These are phyloP conservation scores for Astropecten irregularis DNA, from an alignment of 53 echinoderm and acorn worm genomes.

Conservation along the genomic window DNA sequence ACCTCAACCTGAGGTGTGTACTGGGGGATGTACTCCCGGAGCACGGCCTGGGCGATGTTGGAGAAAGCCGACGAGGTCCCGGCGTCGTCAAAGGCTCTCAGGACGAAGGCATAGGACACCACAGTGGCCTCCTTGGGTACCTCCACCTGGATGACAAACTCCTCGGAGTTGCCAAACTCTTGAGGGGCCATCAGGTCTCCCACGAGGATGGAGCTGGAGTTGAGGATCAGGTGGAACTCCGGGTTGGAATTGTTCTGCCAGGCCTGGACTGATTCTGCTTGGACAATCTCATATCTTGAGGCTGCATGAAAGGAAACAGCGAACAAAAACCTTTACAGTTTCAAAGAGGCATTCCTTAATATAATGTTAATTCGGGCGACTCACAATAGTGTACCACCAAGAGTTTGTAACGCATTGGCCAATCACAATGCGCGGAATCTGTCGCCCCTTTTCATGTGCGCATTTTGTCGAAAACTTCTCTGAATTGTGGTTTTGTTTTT, in stretches of 20 bases:
- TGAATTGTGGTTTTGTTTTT: too few relatives aligned
- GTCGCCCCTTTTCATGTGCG: too few relatives aligned
- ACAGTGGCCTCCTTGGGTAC: constrained; percentile 4
- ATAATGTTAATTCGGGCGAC: neutral
- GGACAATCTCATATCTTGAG: constrained; percentile 39
- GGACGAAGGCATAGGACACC: constrained; percentile 60
- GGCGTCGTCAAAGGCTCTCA: constrained; percentile 61
- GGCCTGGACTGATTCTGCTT: constrained; percentile 32
- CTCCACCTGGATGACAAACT: constrained; percentile 48
- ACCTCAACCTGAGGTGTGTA: neutral
- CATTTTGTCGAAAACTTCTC: too few relatives aligned
- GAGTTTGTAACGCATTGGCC: too few relatives aligned
- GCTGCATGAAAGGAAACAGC: constrained; percentile 26
- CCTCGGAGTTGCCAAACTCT: constrained; percentile 44
- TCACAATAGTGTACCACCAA: too few relatives aligned
- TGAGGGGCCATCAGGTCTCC: constrained; percentile 46
- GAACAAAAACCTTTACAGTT: too few relatives aligned
- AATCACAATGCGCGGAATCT: too few relatives aligned
- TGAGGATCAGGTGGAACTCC: neutral
- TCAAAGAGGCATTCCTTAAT: too few relatives aligned
- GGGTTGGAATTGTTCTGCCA: constrained; percentile 46
- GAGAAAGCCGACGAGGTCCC: constrained; percentile 31
- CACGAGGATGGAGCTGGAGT: constrained; percentile 30
- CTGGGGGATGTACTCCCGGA: constrained; percentile 52
- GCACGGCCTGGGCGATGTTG: constrained; percentile 53